These are phyloP conservation scores for Nephrotoma flavescens DNA, from an alignment of 2,888 invertebrate species.

Conservation along the genomic window DNA sequence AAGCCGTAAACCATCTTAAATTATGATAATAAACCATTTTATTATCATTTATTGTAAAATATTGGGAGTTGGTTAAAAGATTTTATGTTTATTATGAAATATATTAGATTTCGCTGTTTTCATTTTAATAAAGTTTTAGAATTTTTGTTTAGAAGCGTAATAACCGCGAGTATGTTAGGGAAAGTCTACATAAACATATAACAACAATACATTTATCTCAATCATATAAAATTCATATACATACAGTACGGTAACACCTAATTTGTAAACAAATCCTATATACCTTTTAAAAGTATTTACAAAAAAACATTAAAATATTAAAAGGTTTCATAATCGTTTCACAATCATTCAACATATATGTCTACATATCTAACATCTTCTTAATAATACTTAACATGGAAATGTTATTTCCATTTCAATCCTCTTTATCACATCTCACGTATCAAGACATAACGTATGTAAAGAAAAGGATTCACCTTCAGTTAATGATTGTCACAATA, in stretches of 20 bases:
- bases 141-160: not conserved
- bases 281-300: not conserved
- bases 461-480: not conserved
- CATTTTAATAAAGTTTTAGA: not conserved
- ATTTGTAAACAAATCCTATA: not conserved
- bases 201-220: not conserved
- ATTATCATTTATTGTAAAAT: not conserved
- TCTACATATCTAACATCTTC: not conserved
- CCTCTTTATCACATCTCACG: not conserved
- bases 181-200: not conserved
- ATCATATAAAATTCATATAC: not conserved
- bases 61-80: not conserved
- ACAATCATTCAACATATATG: not conserved
- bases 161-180: not conserved
- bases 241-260: not conserved
- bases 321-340: not conserved
- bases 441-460: not conserved
- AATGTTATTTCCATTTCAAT: not conserved
- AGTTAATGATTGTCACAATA: not conserved
- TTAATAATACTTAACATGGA: not conserved
- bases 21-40: not conserved
- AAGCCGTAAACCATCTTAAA: not conserved
- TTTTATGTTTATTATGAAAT: not conserved
- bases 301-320: not conserved
- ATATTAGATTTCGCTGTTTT: not conserved